A percentile compares a stretch with the other conserved stretches of the same genome.
Evolutionary conservation across 2,113 vertebrate species (phyloP).

Genomic region (Calidris pygmaea): DNA sequence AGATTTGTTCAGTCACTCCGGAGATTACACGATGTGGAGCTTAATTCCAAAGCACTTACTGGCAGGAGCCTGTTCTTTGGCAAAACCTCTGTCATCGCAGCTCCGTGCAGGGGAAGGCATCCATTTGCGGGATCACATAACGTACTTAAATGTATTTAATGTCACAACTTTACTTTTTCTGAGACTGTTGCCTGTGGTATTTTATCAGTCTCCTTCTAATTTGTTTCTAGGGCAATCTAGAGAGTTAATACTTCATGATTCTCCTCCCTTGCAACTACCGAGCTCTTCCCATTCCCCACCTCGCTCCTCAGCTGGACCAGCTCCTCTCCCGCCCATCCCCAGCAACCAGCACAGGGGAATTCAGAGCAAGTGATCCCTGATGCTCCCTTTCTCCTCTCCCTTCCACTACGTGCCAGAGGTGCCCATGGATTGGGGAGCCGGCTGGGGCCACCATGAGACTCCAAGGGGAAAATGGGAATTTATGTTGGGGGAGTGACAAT

Average conservation of each 20-base stretch:
- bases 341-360: background rate
- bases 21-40: background rate
- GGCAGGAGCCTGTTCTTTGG: background rate
- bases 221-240: background rate
- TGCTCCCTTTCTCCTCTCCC: background rate
- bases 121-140: background rate
- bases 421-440: rapidly evolving
- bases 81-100: background rate
- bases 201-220: background rate
- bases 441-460: too few species aligned
- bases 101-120: background rate
- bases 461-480: background rate
- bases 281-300: background rate
- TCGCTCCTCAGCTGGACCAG: background rate
- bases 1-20: background rate
- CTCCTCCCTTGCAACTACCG: background rate
- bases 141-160: background rate
- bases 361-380: rapidly evolving
- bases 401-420: background rate
- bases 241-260: background rate
- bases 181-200: background rate
- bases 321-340: background rate
- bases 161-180: background rate
- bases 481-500: background rate
- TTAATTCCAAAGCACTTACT: background rate